phyloP scores from a whole-genome alignment of 2,888 invertebrate genomes.

The Athripsodes cinereus region DNA sequence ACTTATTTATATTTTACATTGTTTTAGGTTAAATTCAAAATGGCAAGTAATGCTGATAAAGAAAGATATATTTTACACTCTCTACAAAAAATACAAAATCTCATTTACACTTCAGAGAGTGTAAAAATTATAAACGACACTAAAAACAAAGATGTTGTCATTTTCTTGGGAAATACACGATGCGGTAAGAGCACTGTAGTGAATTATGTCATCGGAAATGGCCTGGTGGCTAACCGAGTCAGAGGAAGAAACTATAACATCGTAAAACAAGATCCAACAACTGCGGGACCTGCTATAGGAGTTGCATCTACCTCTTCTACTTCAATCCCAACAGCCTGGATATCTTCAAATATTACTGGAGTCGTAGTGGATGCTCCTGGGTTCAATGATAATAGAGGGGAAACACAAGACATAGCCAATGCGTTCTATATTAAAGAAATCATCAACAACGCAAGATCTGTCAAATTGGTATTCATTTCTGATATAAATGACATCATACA shows the following conservation, averaged over 20 bases:
- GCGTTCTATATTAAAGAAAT: constrained; percentile 1
- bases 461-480: neutral
- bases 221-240: neutral
- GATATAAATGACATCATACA: constrained; percentile 1
- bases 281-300: neutral
- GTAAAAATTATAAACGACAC: neutral
- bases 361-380: constrained; percentile 1
- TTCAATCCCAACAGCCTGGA: neutral
- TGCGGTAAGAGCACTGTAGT: constrained; percentile 3
- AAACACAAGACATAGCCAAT: constrained; percentile 2
- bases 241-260: neutral
- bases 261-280: neutral
- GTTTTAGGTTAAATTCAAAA: no score
- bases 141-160: neutral
- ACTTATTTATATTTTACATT: no score
- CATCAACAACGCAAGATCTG: neutral
- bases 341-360: neutral
- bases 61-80: no score
- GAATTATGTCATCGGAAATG: neutral
- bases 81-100: no score
- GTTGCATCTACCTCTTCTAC: neutral
- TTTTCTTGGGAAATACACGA: constrained; percentile 1
- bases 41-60: no score
- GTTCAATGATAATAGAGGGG: constrained; percentile 5
- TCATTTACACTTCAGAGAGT: no score